Base-by-base conservation (phyloP, 2,113 vertebrate genomes). In the Noctilio leporinus region DNA sequence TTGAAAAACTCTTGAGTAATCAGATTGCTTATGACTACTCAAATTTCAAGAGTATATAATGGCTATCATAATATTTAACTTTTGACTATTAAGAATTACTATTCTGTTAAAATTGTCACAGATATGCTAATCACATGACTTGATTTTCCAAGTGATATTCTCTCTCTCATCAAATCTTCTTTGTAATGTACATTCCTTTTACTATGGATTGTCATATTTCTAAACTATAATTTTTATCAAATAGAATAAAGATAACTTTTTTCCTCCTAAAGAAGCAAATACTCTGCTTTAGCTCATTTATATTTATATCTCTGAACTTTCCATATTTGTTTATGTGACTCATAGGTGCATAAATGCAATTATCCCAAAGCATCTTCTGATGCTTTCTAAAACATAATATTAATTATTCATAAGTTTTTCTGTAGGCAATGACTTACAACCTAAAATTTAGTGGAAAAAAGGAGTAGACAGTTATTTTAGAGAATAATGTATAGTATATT, bases 301-400 rank as follows among this genome's bases (percentile, higher is more conserved):
- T 94, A 14, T 90, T 81, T 84, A 51, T 91, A 40, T 4, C 5
- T 35, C 28, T 81, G 10, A 24, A 86, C 38, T 43, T 86, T 14
- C 26, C 24, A 62, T 76, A 78, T 81, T 83, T 88, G 4, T 93
- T 96, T 92, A 2, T 86, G 8, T 64, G 92, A 93, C 95, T 76
- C 15, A 55, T 65, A 40, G 73, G 62, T 62, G n/a, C 73, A 49
- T 67, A 89, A 72, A 70, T 64, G 11, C 87, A 94, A 89, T 96
- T 83, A 33, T 24, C 62, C 45, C 49, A 93, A 87, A 86, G 47
- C n/a, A 64, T 67, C n/a, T 84, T 89, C 80, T 83, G 59, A 65
- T 47, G 84, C 3, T 89, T 89, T 97, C 82, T 82, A 77, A 43
- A 4, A 7, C 0, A 85, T 6, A 87, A 89, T 4, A 59, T 77